Evolutionary conservation across 2,113 vertebrate species (phyloP), one percentile per base, ranked within the genome.

Genomic region (Bubalus kerabau): DNA sequence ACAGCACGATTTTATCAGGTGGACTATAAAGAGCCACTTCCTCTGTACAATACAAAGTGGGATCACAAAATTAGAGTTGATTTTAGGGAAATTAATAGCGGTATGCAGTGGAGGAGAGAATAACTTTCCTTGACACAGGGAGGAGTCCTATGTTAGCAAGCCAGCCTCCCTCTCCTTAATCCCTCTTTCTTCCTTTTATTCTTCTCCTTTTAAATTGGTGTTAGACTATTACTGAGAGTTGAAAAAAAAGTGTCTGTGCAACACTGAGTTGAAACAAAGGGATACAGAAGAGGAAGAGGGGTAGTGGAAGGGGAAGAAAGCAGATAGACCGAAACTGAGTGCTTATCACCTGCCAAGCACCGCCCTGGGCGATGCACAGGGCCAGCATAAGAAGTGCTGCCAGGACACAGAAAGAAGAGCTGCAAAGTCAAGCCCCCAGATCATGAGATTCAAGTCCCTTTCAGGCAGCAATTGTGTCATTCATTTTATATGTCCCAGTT

Each of bases 281-380:
- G 14, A 36, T 36, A 16, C 32, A 52, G n/a, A 85, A 46, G 59
- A 80, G 62, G 11, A 16, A 21, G 17, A 50, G 24, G 32, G 28
- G 6, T 15, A 19, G 16, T 13, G 40, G 14, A 30, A 43, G 9
- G 8, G 48, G 17, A 30, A 80, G 21, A 50, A n/a, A 80, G 36
- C 46, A 52, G 59, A 60, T 2, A 32, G 50, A 60, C 19, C 50
- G 43, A 71, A 40, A 3, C 15, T 6, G 60, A 43, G 48, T 1
- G 52, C 56, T 43, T n/a, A 26, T 56, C 4, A 5, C 9, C 46
- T 19, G 8, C 12, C 24, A 7, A 56, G 62, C 26, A 50, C 85
- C 17, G 5, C 10, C 28, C 5, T 64, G 56, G 54, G 19, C 13
- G 28, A 19, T 1, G 4, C 1, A 5, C 17, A 10, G 1, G 6